A percentile compares a stretch with the other conserved stretches of the same genome.
Conservation (phyloP, 1,140 invertebrate genomes). For the Arion vulgaris region DNA sequence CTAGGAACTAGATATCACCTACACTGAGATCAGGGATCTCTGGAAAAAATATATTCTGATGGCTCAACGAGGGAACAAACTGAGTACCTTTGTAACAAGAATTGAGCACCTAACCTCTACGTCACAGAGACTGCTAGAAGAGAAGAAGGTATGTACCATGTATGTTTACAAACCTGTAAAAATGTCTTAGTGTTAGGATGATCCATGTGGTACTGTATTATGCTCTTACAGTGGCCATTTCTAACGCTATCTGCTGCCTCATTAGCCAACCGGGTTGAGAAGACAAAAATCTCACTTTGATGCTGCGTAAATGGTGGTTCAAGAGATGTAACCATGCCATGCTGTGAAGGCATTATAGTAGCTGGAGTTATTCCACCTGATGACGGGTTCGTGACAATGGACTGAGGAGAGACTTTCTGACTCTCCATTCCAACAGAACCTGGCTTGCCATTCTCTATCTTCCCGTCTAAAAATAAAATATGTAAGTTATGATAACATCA, state of each 20-base stretch:
- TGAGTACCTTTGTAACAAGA: too few species aligned
- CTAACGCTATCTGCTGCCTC: slow-evolving; percentile 93
- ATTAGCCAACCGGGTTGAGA: slow-evolving; percentile 94
- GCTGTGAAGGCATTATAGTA: slow-evolving; percentile 28
- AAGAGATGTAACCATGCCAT: slow-evolving; percentile 42
- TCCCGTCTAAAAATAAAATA: slow-evolving; percentile 12
- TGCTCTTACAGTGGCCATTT: slow-evolving; percentile 89
- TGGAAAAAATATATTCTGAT: too few species aligned
- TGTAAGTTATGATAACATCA: too few species aligned
- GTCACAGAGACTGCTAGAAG: too few species aligned
- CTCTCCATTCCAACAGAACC: slow-evolving; percentile 39
- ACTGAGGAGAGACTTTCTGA: slow-evolving; percentile 36
- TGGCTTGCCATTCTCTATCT: slow-evolving; percentile 42
- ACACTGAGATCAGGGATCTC: too few species aligned
- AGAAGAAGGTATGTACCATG: too few species aligned
- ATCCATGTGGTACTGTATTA: slow-evolving; percentile 95
- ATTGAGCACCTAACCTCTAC: too few species aligned
- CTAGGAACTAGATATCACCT: too few species aligned
- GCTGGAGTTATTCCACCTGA: slow-evolving; percentile 34
- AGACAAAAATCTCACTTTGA: slow-evolving; percentile 98
- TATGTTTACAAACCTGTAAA: slow-evolving; percentile 81
- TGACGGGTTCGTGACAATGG: not conserved
- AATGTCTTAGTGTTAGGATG: slow-evolving; percentile 95
- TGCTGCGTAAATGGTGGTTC: slow-evolving; percentile 80
- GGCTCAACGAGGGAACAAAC: too few species aligned